Evolutionary conservation across 2,888 invertebrate species (phyloP).

Genomic region (Timema podura): DNA sequence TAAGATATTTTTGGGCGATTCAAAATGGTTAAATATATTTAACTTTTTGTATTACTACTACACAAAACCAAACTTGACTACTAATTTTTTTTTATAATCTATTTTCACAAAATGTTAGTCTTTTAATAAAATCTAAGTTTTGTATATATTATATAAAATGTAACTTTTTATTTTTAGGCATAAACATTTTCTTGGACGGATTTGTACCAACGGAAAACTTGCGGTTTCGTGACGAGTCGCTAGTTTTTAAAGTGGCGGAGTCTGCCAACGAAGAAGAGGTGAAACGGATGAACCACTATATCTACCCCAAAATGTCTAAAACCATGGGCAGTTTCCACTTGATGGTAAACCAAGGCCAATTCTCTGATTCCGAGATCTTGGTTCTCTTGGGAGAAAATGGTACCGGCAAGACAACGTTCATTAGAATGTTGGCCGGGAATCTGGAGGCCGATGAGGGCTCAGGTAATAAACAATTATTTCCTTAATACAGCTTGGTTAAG

Average conservation of each 20-base stretch:
- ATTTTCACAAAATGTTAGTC: constrained; percentile 25
- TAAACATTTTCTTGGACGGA: constrained; percentile 98
- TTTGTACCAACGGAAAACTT: constrained; percentile 99
- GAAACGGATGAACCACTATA: constrained; percentile 93
- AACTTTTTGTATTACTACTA: too few species aligned
- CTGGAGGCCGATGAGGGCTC: constrained; percentile 81
- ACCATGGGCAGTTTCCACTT: constrained; percentile 76
- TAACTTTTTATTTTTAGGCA: constrained; percentile 53
- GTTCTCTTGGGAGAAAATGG: constrained; percentile 96
- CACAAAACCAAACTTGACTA: not conserved
- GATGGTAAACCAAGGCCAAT: constrained; percentile 82
- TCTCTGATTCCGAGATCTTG: constrained; percentile 98
- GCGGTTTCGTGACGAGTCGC: constrained; percentile 93
- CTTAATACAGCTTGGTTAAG: not conserved
- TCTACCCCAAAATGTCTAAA: constrained; percentile 90
- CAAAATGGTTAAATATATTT: too few species aligned
- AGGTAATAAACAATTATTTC: constrained; percentile 43
- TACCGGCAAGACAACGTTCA: constrained; percentile 99
- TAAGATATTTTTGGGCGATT: too few species aligned
- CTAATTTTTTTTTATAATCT: constrained; percentile 20
- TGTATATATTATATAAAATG: too few species aligned
- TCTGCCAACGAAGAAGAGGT: constrained; percentile 97
- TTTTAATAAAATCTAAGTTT: too few species aligned
- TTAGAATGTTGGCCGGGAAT: constrained; percentile 96
- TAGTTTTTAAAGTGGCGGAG: constrained; percentile 98